Conservation (phyloP, 2,797 vertebrate genomes). For the Sebastes goodei region DNA sequence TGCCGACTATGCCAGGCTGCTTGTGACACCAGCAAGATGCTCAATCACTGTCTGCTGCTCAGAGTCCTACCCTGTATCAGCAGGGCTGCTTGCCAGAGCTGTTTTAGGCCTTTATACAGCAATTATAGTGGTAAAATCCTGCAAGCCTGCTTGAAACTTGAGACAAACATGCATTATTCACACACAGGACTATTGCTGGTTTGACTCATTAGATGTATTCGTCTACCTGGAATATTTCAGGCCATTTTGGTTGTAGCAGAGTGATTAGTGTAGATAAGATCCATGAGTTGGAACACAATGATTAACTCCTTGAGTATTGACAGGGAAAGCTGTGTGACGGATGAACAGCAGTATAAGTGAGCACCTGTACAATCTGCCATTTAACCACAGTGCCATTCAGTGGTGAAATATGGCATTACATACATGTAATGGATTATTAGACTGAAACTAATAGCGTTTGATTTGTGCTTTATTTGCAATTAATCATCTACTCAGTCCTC, state of each 20-base stretch:
- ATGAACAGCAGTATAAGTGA: neutral
- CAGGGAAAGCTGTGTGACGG: neutral
- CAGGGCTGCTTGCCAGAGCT: conserved; percentile 29
- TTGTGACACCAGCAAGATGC: conserved; percentile 55
- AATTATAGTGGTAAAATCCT: conserved; percentile 24
- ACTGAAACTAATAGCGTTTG: conserved; percentile 12
- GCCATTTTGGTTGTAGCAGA: neutral
- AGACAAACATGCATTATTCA: conserved; percentile 17
- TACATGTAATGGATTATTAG: neutral
- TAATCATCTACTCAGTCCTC: neutral
- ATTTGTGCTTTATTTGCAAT: neutral
- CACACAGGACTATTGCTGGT: conserved; percentile 1
- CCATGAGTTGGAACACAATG: neutral
- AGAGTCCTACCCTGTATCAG: conserved; percentile 27
- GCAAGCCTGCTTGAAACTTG: conserved; percentile 24
- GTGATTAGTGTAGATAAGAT: conserved; percentile 3
- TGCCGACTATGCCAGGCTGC: conserved; percentile 35
- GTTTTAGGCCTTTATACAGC: conserved; percentile 11
- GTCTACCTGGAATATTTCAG: conserved; percentile 1
- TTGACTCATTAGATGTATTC: conserved; percentile 14
- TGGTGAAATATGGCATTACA: conserved; percentile 47
- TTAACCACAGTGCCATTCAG: conserved; percentile 77
- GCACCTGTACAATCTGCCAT: neutral
- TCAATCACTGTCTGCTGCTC: conserved; percentile 53
- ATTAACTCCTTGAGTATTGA: neutral